These are phyloP conservation scores for Grammomys dolichurus DNA, from an alignment of 2,113 vertebrate genomes.

Conservation along the genomic window DNA sequence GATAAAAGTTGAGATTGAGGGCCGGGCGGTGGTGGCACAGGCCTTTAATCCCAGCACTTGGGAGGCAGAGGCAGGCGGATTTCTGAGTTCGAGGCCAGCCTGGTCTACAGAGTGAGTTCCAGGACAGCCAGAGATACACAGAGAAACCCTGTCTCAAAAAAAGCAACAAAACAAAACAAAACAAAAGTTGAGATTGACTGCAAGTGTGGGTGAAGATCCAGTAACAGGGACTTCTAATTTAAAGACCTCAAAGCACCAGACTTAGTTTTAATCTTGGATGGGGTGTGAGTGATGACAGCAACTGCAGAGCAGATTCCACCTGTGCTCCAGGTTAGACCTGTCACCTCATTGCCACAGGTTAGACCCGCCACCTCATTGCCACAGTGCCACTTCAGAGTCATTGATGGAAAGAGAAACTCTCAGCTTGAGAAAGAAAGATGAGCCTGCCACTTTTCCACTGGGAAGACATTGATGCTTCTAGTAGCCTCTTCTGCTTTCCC, in stretches of 20 bases:
- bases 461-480: background rate
- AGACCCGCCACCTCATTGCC: background rate
- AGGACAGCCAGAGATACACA: no score
- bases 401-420: background rate
- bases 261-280: background rate
- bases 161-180: no score
- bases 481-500: background rate
- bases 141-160: no score
- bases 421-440: conserved; percentile 3
- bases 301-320: background rate
- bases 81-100: no score
- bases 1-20: background rate
- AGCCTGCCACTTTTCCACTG: background rate
- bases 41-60: no score
- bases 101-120: no score
- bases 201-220: fast-evolving
- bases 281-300: background rate
- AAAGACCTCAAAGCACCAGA: background rate
- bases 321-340: background rate
- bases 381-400: conserved; percentile 16
- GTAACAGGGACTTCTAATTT: background rate
- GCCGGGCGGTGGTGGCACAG: no score
- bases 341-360: background rate
- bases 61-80: no score
- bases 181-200: background rate